Percentiles rank a stretch among this genome's conserved stretches.
Conservation (phyloP, 2,797 vertebrate species). For the Fistularia commersonii region DNA sequence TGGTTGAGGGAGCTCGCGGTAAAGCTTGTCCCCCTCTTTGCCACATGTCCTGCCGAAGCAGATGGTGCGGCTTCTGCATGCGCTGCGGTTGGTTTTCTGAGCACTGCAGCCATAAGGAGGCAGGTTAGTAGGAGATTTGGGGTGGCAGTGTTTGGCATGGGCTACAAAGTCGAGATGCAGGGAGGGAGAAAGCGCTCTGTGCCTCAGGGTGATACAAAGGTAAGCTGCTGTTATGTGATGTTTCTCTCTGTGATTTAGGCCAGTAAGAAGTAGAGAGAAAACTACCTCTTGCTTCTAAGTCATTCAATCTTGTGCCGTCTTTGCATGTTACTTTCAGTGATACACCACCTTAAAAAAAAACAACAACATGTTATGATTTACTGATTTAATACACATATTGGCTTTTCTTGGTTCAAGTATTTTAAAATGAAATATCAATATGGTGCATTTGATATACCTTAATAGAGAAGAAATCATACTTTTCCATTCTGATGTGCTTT, state of each 20-base stretch:
- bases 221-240: constrained; percentile 67
- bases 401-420: no score
- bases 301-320: constrained; percentile 1
- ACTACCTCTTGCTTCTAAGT: constrained; percentile 27
- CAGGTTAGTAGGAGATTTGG: constrained; percentile 68
- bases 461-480: no score
- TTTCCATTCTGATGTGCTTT: background rate
- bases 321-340: constrained; percentile 21
- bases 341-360: constrained; percentile 7
- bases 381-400: no score
- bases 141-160: constrained; percentile 66
- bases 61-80: constrained; percentile 61
- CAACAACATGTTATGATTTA: background rate
- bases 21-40: constrained; percentile 38
- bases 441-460: no score
- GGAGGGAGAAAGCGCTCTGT: constrained; percentile 41
- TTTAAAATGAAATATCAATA: no score
- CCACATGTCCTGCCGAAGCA: constrained; percentile 49
- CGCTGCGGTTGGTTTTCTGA: constrained; percentile 43
- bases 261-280: constrained; percentile 24
- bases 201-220: constrained; percentile 58
- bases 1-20: constrained; percentile 32
- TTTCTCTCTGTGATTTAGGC: constrained; percentile 63
- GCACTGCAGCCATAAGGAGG: constrained; percentile 65
- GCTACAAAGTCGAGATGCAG: constrained; percentile 66